Base-by-base conservation (phyloP, 2,888 invertebrate species). In the Xylota segnis region DNA sequence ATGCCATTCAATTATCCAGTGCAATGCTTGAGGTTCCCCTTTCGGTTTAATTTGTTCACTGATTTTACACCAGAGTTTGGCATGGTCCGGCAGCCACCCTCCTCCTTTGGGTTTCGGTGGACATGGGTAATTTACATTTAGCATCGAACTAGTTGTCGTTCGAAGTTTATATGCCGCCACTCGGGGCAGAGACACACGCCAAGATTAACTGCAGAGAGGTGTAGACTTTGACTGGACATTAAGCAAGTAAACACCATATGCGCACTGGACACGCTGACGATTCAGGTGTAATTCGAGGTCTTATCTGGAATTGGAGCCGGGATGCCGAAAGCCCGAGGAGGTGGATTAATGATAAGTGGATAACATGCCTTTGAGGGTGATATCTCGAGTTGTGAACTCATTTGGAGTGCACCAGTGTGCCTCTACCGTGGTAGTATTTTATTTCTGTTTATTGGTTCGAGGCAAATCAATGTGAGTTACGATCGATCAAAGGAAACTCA, bases 251-350 rank as follows among this genome's bases (percentile, higher is more conserved):
- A 76, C 71, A 81, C 75, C 75, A 76, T 65, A 71, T 65, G 70
- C 50, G 66, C 61, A 70, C 23, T 61, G 3, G 16, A 50, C 56
- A 45, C 29, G 14, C 79, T 32, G 54, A 78, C 56, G 83, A 50
- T 83, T 78, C 83, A 74, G 56, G 56, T 74, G 83, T 68, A 78
- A 83, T 74, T 56, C 63, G 68, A 78, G 75, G 79, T 58, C 52
- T 75, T 75, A 70, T 71, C 84, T 79, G 27, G 40, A 54, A 40
- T 63, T 50, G 37, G 43, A 59, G 75, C 47, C 70, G 34, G 68
- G 18, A 81, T 68, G 37, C 50, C 29, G 47, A 75, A 63, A 52
- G 74, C 68, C 56, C 56, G 61, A 54, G 45, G 52, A 63, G 58
- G 34, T 45, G 58, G 50, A 68, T 76, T 72, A 50, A 71, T 83